phyloP scores from a whole-genome alignment of 2,797 vertebrate genomes.

The Cichlasoma orientale region DNA sequence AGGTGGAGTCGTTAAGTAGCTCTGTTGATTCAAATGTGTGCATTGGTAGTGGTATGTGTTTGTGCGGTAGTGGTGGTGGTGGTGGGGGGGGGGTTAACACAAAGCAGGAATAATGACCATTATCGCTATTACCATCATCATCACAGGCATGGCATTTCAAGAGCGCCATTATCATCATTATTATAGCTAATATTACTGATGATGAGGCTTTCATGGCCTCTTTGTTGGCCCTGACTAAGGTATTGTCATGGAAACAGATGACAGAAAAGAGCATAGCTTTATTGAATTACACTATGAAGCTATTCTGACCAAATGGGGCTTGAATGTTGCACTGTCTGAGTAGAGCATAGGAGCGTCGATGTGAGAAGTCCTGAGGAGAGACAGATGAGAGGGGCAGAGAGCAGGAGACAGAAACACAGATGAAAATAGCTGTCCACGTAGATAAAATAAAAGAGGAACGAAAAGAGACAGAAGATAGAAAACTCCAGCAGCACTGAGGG shows the following conservation, averaged over 20 bases:
- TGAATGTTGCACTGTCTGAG: conserved; percentile 62
- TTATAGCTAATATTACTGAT: conserved; percentile 80
- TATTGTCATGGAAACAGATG: conserved; percentile 81
- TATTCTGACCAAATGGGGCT: conserved; percentile 76
- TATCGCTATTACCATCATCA: conserved; percentile 68
- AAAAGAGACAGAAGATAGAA: conserved; percentile 15
- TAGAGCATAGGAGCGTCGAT: conserved; percentile 34
- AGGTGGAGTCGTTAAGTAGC: conserved; percentile 47
- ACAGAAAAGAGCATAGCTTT: conserved; percentile 72
- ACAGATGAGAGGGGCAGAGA: conserved; percentile 24
- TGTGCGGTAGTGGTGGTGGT: conserved; percentile 17
- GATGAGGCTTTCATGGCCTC: conserved; percentile 70
- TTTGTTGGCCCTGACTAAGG: conserved; percentile 70
- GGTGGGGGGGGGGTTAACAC: conserved; percentile 37
- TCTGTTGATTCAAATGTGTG: conserved; percentile 50
- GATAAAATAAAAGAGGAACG: conserved; percentile 16
- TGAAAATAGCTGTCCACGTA: conserved; percentile 13
- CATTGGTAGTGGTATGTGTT: conserved; percentile 8
- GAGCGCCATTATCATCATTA: conserved; percentile 78
- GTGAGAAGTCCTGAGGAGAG: conserved; percentile 45
- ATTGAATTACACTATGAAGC: conserved; percentile 76
- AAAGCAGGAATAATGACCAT: conserved; percentile 68
- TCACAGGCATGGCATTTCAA: conserved; percentile 73
- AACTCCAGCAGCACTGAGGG: conserved; percentile 29
- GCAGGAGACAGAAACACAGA: conserved; percentile 3